Evolutionary conservation across 2,797 vertebrate genomes (phyloP), one percentile per base, ranked within the genome.

Genomic region (Sebastiscus tertius): DNA sequence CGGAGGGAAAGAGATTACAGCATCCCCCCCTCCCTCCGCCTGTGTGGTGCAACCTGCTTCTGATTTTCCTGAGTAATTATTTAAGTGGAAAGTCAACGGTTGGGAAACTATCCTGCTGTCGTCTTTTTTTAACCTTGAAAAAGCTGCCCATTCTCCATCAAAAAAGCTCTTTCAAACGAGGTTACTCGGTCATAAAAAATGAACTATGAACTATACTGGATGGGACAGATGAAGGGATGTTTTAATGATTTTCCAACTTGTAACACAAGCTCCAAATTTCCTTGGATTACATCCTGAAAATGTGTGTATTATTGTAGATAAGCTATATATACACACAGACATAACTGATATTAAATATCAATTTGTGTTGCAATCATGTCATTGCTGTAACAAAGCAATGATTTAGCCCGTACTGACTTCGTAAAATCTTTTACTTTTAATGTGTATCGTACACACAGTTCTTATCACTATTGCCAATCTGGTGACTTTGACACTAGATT

Each of bases 81-180:
- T 85, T 68, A 73, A 90, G 88, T 75, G 77, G 82, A 90, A 87
- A 90, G 90, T 90, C 75, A 90, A 74, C 29, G 6, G 73, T 88
- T 88, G 80, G 76, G 81, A 86, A 92, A 91, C 68, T 22, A 27
- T 36, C 29, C 56, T 60, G 78, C 60, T 80, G 63, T 34, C 8
- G n/a, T 36, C 20, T 60, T 85, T 64, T 67, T 77, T 60, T 46
- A 64, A 27, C 71, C 79, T 71, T 54, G 14, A 69, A 42, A 16
- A 64, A 36, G 71, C 72, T 36, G 8, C 61, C 56, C 12, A 59
- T 70, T 68, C 24, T 42, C n/a, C 49, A 65, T 26, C 2, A 27
- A 20, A 3, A 42, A 42, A 42, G 13, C 39, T 68, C 16, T 59
- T 66, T 26, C 26, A 16, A 49, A 36, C 26, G 5, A 58, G 60